Evolutionary conservation across 2,888 invertebrate genomes (phyloP).

Genomic region (Aporophyla nigra): DNA sequence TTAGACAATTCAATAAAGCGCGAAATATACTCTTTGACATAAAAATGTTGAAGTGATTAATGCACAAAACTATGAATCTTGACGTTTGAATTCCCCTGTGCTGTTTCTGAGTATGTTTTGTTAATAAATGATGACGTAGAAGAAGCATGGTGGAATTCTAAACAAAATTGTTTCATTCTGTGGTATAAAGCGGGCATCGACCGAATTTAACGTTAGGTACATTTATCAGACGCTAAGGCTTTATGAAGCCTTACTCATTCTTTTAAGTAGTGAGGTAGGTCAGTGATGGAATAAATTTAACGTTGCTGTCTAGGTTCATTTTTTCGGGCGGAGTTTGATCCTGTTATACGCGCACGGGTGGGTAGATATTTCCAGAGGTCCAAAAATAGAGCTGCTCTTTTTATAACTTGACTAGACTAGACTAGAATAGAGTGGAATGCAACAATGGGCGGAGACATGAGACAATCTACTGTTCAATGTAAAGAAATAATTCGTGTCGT

Average conservation of each 20-base stretch:
- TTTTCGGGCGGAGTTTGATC: slow-evolving; percentile 52
- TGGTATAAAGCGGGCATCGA: slow-evolving; percentile 29
- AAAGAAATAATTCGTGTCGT: slow-evolving; percentile 64
- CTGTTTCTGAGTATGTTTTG: slow-evolving; percentile 52
- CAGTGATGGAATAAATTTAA: slow-evolving; percentile 55
- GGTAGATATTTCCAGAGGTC: slow-evolving; percentile 45
- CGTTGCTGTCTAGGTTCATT: slow-evolving; percentile 34
- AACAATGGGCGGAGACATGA: slow-evolving; percentile 43
- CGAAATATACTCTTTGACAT: slow-evolving; percentile 31
- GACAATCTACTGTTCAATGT: slow-evolving; percentile 61
- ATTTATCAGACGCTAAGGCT: slow-evolving; percentile 52
- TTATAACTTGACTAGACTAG: slow-evolving; percentile 6
- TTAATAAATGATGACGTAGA: slow-evolving; percentile 53
- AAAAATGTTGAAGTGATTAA: slow-evolving; percentile 41
- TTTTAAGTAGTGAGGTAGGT: slow-evolving; percentile 57
- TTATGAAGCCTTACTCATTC: slow-evolving; percentile 62
- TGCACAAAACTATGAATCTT: slow-evolving; percentile 39
- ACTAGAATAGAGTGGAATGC: slow-evolving; percentile 14
- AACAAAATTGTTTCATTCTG: slow-evolving; percentile 52
- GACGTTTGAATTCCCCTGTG: slow-evolving; percentile 35
- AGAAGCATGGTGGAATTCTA: slow-evolving; percentile 53
- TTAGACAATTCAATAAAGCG: slow-evolving; percentile 24
- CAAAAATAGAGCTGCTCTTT: slow-evolving; percentile 28
- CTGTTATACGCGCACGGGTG: slow-evolving; percentile 52
- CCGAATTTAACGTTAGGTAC: slow-evolving; percentile 44